phyloP scores from a whole-genome alignment of 2,888 invertebrate species.

The Stenoptilia bipunctidactyla region DNA sequence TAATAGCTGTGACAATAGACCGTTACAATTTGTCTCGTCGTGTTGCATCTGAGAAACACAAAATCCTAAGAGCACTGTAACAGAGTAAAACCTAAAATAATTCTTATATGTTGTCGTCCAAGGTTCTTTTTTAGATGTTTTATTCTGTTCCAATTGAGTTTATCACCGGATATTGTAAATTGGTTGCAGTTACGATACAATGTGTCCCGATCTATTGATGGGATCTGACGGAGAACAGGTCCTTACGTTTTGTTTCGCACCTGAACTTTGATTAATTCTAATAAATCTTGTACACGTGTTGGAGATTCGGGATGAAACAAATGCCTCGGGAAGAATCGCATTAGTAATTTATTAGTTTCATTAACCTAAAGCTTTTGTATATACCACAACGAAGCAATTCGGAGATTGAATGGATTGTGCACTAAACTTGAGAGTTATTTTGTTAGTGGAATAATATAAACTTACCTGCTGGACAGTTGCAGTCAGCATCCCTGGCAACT shows the following conservation, averaged over 20 bases:
- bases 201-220: constrained; percentile 49
- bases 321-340: neutral
- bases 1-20: constrained; percentile 63
- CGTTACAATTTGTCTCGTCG: constrained; percentile 61
- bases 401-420: neutral
- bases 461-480: constrained; percentile 60
- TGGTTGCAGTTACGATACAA: constrained; percentile 50
- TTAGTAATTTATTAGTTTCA: neutral
- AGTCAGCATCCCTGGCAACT: constrained; percentile 49
- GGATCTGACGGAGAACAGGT: constrained; percentile 28
- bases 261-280: constrained; percentile 16
- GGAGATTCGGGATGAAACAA: neutral
- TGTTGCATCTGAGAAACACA: constrained; percentile 19
- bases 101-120: constrained; percentile 26
- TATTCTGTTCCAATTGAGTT: constrained; percentile 52
- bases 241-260: constrained; percentile 23
- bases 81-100: constrained; percentile 26
- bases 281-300: constrained; percentile 16
- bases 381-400: neutral
- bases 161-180: constrained; percentile 66
- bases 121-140: constrained; percentile 29
- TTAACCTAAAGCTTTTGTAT: neutral
- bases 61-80: constrained; percentile 20
- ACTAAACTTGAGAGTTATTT: neutral
- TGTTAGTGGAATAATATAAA: constrained; percentile 7